Percentiles rank a stretch among this genome's conserved stretches.
Conservation (phyloP, 1,140 invertebrate species). For the Tetramorium parvispinum region DNA sequence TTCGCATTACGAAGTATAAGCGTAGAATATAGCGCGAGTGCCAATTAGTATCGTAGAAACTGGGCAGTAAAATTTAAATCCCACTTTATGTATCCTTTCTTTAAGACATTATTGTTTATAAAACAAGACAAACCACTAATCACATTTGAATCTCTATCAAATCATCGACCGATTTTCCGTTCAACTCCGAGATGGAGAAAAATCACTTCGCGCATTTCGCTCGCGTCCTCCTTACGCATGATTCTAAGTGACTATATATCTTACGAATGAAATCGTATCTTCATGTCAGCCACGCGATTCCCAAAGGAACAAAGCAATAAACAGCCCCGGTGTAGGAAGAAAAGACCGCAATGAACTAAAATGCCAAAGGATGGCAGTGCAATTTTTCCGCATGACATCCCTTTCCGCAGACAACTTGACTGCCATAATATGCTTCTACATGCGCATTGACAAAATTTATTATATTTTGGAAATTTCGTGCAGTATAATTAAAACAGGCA, state of each 20-base stretch:
- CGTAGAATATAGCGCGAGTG: neutral
- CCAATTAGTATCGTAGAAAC: neutral
- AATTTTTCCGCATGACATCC: slow-evolving; percentile 8
- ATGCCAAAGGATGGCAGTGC: neutral
- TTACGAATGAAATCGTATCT: slow-evolving; percentile 6
- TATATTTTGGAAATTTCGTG: neutral
- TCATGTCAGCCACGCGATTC: slow-evolving; percentile 16
- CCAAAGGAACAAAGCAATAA: slow-evolving; percentile 39
- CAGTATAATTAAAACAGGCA: neutral
- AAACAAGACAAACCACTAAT: neutral
- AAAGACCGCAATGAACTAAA: slow-evolving; percentile 24
- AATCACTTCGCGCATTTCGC: neutral
- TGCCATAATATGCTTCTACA: neutral
- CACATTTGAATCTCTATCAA: neutral
- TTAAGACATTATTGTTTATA: neutral
- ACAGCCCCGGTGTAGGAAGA: neutral
- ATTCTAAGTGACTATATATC: neutral
- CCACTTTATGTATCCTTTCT: neutral
- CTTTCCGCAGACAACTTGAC: neutral
- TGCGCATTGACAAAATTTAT: neutral
- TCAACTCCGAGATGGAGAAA: neutral
- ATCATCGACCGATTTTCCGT: neutral
- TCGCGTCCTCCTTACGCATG: neutral
- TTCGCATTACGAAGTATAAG: neutral
- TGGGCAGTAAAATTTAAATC: neutral